Evolutionary conservation across 2,113 vertebrate species (phyloP), one percentile per base, ranked within the genome.

Genomic region (Microtus montanus): DNA sequence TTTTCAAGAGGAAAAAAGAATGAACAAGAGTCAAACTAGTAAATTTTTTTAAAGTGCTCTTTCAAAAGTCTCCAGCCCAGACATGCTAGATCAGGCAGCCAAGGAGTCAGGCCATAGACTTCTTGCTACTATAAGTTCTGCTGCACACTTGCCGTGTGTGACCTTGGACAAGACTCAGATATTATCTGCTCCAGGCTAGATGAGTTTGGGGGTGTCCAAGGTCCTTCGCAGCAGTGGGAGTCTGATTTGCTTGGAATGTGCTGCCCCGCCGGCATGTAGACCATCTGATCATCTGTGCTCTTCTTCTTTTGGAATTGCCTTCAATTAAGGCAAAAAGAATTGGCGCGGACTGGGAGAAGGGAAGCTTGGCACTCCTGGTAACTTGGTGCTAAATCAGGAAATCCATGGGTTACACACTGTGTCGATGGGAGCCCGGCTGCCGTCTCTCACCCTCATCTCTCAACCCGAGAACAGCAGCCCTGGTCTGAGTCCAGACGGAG

Each of bases 251-350:
- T 85, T 44, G 11, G 11, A 30, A 1, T 73, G 17, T 91, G 77
- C 70, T 26, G 24, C 80, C 28, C 71, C 92, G 77, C 88, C 95
- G 90, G 75, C 75, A 24, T 58, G 58, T 73, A 73, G 66, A 64
- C 73, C 38, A 20, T 90, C 73, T 92, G 58, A 75, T 66, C 35
- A 0, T 13, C 41, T 93, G 88, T 96, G 91, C 89, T 95, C 86
- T 75, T 91, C 44, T 92, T 92, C 44, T 91, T 92, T 92, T 70
- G 80, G 82, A 90, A 83, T 90, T 83, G 94, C 86, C 89, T 93
- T 95, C 13, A 0, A 66, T 90, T 86, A 94, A 95, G 77, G 38
- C 88, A 94, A 74, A 87, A 85, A 92, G 75, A 92, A 86, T 94
- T 97, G 95, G 87, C 92, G 24, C 66, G 82, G 68, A 88, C 2